Conservation (phyloP, 2,888 invertebrate genomes). For the Eupithecia dodoneata region DNA sequence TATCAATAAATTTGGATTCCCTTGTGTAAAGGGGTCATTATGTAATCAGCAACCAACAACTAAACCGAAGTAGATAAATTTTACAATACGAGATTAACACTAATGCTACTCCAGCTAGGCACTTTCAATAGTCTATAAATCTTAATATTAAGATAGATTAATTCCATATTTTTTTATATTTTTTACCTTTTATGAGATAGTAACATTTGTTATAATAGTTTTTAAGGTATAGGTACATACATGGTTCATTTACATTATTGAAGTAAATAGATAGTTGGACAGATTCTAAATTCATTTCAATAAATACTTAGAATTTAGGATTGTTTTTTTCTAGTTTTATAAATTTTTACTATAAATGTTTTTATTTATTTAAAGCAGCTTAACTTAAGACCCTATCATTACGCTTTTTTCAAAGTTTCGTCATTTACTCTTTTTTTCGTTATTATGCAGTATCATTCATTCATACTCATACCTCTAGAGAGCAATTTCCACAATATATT, state of each 20-base stretch:
- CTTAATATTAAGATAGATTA: constrained; percentile 34
- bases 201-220: constrained; percentile 26
- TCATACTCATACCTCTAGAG: constrained; percentile 35
- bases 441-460: constrained; percentile 33
- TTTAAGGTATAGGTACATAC: background rate
- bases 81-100: constrained; percentile 18
- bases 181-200: constrained; percentile 30
- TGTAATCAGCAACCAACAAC: background rate
- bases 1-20: background rate
- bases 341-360: constrained; percentile 31
- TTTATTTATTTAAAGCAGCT: constrained; percentile 34
- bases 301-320: constrained; percentile 27
- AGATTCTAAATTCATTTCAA: constrained; percentile 38
- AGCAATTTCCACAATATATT: constrained; percentile 38
- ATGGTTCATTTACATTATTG: constrained; percentile 18
- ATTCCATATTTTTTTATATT: constrained; percentile 17
- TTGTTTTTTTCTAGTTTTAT: background rate
- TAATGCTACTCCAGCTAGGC: constrained; percentile 62
- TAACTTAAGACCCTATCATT: constrained; percentile 39
- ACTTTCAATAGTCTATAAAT: constrained; percentile 60
- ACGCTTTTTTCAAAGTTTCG: constrained; percentile 22
- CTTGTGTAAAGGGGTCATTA: background rate
- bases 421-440: constrained; percentile 22
- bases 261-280: constrained; percentile 44
- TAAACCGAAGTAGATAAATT: background rate